Base-by-base conservation (phyloP, 2,797 vertebrate genomes). In the Premnoplex brunnescens region DNA sequence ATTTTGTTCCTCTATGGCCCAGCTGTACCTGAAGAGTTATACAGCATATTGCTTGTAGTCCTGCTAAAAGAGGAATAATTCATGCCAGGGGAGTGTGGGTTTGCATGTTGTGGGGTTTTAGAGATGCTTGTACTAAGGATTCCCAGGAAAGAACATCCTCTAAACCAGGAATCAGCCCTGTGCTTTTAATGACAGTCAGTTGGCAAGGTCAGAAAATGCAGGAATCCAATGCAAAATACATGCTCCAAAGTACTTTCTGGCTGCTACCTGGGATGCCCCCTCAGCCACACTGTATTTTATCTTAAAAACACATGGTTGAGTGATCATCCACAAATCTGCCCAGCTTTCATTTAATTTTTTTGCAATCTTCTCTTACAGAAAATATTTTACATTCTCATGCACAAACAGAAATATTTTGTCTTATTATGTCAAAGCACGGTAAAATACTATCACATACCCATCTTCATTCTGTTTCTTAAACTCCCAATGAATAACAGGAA, bases 11-110 rank as follows among this genome's bases (percentile, higher is more conserved):
- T 28, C 3, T 5, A 10, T 1, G 4, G 15, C 32, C 62, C 36
- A 26, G 58, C 37, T 63, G 49, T 27, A 73, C 12, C 32, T 39
- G 44, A 64, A 52, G 72, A 67, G 21, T n/a, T 55, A n/a, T 20
- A 41, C 36, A 46, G 10, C 17, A n/a, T 15, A 4, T 22, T 76
- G 23, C 15, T 58, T 22, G 52, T 15, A 36, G 67, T 51, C 39
- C 67, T 82, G 49, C 54, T 36, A 14, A 28, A 55, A 75, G 54
- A 52, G 67, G 58, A 68, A 34, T 73, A 72, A 68, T 62, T 73
- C 27, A 13, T 34, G 28, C 54, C 0, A 9, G 46, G 21, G 36
- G 8, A 67, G 27, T 0, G 0, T 13, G 30, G 4, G 1, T 39
- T 60, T 10, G 15, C 84, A 19, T 43, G 41, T 43, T 43, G 41